These are phyloP conservation scores for Clostera curtula DNA, from an alignment of 2,888 invertebrate genomes.

Conservation along the genomic window DNA sequence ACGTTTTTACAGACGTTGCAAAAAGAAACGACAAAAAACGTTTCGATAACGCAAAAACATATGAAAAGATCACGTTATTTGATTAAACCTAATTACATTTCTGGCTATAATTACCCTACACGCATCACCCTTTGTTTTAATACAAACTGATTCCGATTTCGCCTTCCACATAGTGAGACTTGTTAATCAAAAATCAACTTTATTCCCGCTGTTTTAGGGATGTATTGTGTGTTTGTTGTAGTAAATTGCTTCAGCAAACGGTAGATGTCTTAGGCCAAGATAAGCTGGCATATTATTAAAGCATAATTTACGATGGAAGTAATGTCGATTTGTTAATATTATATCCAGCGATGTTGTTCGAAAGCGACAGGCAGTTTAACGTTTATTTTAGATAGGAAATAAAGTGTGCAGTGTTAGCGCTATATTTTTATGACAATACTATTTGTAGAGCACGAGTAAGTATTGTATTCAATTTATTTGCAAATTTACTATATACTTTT, in stretches of 20 bases:
- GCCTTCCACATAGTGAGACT: conserved; percentile 6
- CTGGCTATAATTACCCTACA: conserved; percentile 66
- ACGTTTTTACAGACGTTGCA: conserved; percentile 14
- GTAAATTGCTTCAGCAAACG: conserved; percentile 16
- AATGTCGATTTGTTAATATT: conserved; percentile 69
- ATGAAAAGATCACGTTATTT: conserved; percentile 66
- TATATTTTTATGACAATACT: too few species aligned
- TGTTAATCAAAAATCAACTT: conserved; percentile 27
- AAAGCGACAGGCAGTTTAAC: conserved; percentile 39
- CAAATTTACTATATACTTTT: not conserved
- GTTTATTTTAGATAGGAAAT: too few species aligned
- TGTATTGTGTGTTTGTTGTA: conserved; percentile 1
- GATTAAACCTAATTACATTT: conserved; percentile 71
- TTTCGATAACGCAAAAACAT: conserved; percentile 43
- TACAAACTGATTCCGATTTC: conserved; percentile 39
- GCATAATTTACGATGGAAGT: conserved; percentile 66
- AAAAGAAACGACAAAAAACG: conserved; percentile 27
- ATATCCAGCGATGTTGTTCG: conserved; percentile 44
- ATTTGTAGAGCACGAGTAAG: too few species aligned
- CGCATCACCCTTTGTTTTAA: conserved; percentile 70
- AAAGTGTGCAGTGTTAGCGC: too few species aligned
- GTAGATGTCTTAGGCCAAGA: conserved; percentile 61
- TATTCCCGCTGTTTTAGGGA: conserved; percentile 19
- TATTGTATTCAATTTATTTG: not conserved
- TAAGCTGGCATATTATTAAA: conserved; percentile 63